Base-by-base conservation (phyloP, 2,113 vertebrate genomes). In the Oplegnathus fasciatus region DNA sequence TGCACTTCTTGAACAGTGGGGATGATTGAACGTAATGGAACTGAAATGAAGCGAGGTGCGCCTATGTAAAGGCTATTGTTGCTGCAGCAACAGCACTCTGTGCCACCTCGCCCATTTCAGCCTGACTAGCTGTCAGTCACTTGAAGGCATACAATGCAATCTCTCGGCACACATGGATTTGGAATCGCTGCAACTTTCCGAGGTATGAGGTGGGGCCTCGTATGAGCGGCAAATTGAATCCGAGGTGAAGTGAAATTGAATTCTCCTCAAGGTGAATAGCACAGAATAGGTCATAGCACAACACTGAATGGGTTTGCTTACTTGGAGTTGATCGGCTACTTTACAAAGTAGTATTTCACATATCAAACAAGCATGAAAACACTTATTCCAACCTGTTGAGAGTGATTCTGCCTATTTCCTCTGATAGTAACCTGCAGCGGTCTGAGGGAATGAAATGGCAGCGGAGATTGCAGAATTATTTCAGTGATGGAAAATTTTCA, bases 401-500 rank as follows among this genome's bases (percentile, higher is more conserved):
- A 57, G 74, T 2, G 28, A 67, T 71, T 73, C 40, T 20, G 37
- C 9, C 0, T 14, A 2, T 75, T 69, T 70, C 52, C 72, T 13
- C 30, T 57, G 60, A 85, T 37, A 24, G 52, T 24, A 40, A 71
- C 65, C 54, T 46, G 58, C 83, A 50, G 30, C 32, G 24, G 40
- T 48, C 17, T 24, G 30, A 69, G 26, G 18, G 62, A 88, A 75
- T 34, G 40, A 78, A 75, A 75, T 46, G 32, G 52, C 71, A 26
- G n/a, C n/a, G 4, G 48, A 85, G 82, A 78, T 70, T 79, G 76
- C 69, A 54, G 69, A 88, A 86, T 73, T 81, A 77, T 71, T 85
- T 75, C 66, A 40, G 82, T 15, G 61, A 34, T 26, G 64, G 78
- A 75, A 78, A 84, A 79, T 37, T 64, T 46, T 90, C 80, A 1